Conservation (phyloP, 92 coral and sea anemone genomes). For the Porites divaricata region DNA sequence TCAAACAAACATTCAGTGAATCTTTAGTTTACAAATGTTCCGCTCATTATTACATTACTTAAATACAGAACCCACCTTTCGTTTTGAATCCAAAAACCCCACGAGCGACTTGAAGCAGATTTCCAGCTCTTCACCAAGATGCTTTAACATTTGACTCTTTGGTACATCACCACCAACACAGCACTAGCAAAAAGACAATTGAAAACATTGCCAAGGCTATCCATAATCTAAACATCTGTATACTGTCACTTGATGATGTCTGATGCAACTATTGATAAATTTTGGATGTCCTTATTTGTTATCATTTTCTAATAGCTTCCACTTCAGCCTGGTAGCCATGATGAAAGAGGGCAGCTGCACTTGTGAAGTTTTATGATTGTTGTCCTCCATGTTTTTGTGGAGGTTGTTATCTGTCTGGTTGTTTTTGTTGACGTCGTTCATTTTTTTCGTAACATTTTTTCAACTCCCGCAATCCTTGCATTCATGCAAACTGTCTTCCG, state of each 20-base stretch:
- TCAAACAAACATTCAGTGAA: too few relatives aligned
- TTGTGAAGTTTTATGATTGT: too few relatives aligned
- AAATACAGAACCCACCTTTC: conserved; percentile 65
- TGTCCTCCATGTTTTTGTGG: too few relatives aligned
- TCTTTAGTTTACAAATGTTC: too few relatives aligned
- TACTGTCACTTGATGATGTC: neutral
- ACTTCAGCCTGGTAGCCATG: too few relatives aligned
- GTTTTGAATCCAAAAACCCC: conserved; percentile 86
- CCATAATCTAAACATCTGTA: neutral
- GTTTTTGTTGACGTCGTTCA: too few relatives aligned
- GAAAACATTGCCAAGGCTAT: neutral
- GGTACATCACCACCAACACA: conserved; percentile 99
- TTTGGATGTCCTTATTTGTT: neutral
- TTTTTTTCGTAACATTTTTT: too few relatives aligned
- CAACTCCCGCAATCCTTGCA: too few relatives aligned
- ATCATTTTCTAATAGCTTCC: neutral
- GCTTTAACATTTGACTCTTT: conserved; percentile 92
- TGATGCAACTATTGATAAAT: neutral
- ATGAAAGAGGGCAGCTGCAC: too few relatives aligned
- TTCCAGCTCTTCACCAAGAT: conserved; percentile 95
- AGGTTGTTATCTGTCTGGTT: too few relatives aligned
- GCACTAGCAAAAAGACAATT: conserved; percentile 57
- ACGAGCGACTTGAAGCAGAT: conserved; percentile 96
- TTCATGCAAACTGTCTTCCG: too few relatives aligned
- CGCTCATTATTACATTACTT: too few relatives aligned